Evolutionary conservation across 2,797 vertebrate genomes (phyloP).

Genomic region (Cynopterus sphinx): DNA sequence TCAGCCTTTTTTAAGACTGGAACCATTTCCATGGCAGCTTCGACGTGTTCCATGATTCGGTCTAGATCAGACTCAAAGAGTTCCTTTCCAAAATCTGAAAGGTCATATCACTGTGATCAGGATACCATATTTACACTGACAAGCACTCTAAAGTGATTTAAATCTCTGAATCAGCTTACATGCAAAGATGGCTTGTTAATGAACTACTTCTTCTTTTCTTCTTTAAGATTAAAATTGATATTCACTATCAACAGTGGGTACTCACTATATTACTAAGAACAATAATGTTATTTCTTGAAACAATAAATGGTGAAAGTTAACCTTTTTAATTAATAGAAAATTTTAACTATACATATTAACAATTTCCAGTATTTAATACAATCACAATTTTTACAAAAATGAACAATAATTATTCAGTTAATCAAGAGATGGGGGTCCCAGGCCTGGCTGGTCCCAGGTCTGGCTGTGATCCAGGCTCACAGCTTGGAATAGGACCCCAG

Average conservation of each 20-base stretch:
- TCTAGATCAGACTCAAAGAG: conserved; percentile 98
- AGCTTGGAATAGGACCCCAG: too few relatives aligned
- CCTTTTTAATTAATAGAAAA: conserved; percentile 16
- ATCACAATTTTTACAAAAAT: neutral
- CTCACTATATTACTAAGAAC: neutral
- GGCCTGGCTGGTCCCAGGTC: too few relatives aligned
- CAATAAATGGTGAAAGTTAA: conserved; percentile 2
- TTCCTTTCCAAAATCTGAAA: conserved; percentile 96
- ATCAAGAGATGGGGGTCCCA: neutral
- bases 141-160: neutral
- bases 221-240: neutral
- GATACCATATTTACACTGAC: neutral
- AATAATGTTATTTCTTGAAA: conserved; percentile 25
- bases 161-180: neutral
- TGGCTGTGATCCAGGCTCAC: too few relatives aligned
- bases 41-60: conserved; percentile 95
- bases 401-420: neutral
- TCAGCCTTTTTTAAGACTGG: conserved; percentile 94
- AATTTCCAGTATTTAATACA: neutral
- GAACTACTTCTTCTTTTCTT: neutral
- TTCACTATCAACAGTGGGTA: neutral
- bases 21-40: conserved; percentile 97
- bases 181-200: neutral
- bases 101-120: conserved; percentile 39
- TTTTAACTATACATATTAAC: neutral